Conservation (phyloP, 2,797 vertebrate species). For the Hyperoplus lanceolatus region DNA sequence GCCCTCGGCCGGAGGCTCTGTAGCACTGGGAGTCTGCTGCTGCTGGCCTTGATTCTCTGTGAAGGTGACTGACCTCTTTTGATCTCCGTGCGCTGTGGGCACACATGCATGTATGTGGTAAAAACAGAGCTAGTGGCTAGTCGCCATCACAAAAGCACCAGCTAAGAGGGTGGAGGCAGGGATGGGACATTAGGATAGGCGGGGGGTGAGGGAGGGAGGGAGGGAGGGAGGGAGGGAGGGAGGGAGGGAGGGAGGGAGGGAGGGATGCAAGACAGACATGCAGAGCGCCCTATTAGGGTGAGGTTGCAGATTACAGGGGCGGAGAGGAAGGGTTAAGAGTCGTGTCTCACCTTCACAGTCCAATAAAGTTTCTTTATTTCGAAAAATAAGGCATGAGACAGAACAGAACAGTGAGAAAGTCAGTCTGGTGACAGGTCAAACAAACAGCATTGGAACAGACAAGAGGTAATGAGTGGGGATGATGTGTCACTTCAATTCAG, state of each 20-base stretch:
- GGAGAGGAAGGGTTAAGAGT: conserved; percentile 72
- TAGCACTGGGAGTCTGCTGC: conserved; percentile 35
- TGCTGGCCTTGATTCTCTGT: conserved; percentile 90
- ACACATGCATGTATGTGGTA: conserved; percentile 28
- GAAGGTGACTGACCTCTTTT: conserved; percentile 97
- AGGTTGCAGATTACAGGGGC: conserved; percentile 78
- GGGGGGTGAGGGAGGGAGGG: background rate
- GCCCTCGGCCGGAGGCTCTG: conserved; percentile 66
- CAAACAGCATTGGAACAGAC: conserved; percentile 71
- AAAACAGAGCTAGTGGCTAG: background rate
- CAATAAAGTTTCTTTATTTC: conserved; percentile 87
- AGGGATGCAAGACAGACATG: conserved; percentile 84
- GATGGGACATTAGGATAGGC: conserved; percentile 11
- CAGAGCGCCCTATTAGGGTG: conserved; percentile 78
- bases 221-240: conserved; percentile 54
- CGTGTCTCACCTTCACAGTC: conserved; percentile 87
- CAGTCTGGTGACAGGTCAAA: conserved; percentile 75
- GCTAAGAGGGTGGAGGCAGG: conserved; percentile 59
- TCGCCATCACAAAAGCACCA: conserved; percentile 54
- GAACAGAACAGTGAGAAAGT: conserved; percentile 84
- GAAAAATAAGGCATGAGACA: conserved; percentile 83
- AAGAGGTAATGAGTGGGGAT: conserved; percentile 61
- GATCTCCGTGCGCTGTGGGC: conserved; percentile 86
- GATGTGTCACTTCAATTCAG: conserved; percentile 52
- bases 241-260: conserved; percentile 46